Evolutionary conservation across 2,113 vertebrate genomes (phyloP), one percentile per base, ranked within the genome.

Genomic region (Chrysemys picta): DNA sequence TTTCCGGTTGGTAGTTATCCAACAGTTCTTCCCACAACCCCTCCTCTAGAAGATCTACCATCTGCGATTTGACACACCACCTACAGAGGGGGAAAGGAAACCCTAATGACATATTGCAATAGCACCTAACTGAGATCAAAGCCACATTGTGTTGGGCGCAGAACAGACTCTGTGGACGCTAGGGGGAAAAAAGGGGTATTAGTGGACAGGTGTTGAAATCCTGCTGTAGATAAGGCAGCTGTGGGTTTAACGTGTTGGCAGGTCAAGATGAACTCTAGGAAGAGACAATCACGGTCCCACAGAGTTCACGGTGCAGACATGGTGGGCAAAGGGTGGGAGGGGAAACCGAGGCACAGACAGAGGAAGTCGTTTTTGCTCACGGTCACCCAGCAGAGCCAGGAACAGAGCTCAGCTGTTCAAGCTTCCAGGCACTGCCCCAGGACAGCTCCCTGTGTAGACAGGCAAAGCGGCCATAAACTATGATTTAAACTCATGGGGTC

Each of bases 21-120:
- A 97, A 65, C 53, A 97, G 92, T 17, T 98, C 94, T 10, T 59
- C 93, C 95, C 96, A 97, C 11, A 97, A 54, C 17, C 95, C 94
- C n/a, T 97, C 89, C 54, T 94, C 54, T 79, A 95, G 27, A 49
- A 97, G 62, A 81, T 97, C 89, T 59, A 97, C 11, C 1, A 95
- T 4, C 85, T 98, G 96, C 50, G 76, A 87, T 81, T 97, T 97
- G 8, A 21, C 3, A 45, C 95, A 96, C 93, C 96, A 96, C 0
- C 96, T 97, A 45, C 8, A 53, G 47, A 14, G 27, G 53, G 25
- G 19, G 24, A 3, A 7, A 24, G 54, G 6, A 42, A 29, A 21
- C 12, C 2, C 29, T 21, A 24, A 56, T 10, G 31, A 27, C 5
- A 21, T 35, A 31, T 16, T 14, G 65, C 35, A 69, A n/a, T 19